phyloP scores from a whole-genome alignment of 2,113 vertebrate species.

The Bambusicola thoracicus region DNA sequence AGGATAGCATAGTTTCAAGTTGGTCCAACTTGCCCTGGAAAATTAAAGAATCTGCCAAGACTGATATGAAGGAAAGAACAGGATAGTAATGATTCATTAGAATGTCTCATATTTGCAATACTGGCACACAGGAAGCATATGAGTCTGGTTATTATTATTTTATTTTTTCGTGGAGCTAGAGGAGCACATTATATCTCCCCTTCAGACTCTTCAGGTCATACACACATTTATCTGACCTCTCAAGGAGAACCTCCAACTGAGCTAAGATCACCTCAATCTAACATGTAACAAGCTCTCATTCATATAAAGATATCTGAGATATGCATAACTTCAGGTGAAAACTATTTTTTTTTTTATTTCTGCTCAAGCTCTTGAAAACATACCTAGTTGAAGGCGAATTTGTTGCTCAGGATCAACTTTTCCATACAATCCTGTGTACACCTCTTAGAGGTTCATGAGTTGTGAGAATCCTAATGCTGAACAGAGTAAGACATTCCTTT shows the following conservation, averaged over 20 bases:
- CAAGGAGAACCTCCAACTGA: background rate
- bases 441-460: background rate
- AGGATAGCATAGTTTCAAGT: background rate
- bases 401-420: background rate
- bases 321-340: background rate
- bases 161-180: background rate
- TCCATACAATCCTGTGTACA: background rate
- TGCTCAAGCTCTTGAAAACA: background rate
- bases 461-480: background rate
- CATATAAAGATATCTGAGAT: background rate
- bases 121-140: background rate
- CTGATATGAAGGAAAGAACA: background rate
- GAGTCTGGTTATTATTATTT: background rate
- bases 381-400: background rate
- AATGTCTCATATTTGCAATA: background rate
- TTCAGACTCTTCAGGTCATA: background rate
- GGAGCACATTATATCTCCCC: background rate
- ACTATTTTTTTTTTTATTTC: background rate
- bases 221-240: accelerated
- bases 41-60: background rate
- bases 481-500: background rate
- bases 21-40: background rate
- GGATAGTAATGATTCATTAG: background rate
- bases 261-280: background rate
- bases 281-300: background rate